A percentile compares a stretch with the other conserved stretches of the same genome.
Evolutionary conservation across 2,797 vertebrate genomes (phyloP).

Genomic region (Falco novaeseelandiae): DNA sequence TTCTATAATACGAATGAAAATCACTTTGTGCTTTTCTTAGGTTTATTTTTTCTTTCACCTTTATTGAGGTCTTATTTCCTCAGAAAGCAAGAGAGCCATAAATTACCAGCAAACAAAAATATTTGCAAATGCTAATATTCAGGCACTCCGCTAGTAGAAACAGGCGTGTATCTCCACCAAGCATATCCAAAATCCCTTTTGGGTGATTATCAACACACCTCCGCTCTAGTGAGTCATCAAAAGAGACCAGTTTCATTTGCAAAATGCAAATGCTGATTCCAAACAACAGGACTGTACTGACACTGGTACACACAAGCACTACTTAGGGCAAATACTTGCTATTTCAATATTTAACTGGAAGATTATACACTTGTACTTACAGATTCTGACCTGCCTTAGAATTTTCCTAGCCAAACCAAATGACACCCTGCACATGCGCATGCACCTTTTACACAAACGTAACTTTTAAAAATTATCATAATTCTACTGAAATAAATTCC

Average conservation of each 20-base stretch:
- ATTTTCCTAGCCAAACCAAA: not conserved
- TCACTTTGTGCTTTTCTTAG: not conserved
- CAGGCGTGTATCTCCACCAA: not conserved
- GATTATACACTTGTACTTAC: rapidly evolving
- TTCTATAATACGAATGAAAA: not conserved
- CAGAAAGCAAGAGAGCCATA: not conserved
- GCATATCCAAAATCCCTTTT: not conserved
- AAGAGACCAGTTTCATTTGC: not conserved
- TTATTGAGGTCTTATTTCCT: not conserved
- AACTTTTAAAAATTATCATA: not conserved
- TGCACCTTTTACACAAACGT: not conserved
- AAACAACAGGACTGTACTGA: not conserved
- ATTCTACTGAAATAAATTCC: not conserved
- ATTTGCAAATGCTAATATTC: not conserved
- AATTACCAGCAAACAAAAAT: not conserved
- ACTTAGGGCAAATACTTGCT: not conserved
- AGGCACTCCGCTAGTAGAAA: not conserved
- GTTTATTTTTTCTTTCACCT: not conserved
- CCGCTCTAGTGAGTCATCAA: not conserved
- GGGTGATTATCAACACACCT: not conserved
- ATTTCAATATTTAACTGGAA: not conserved
- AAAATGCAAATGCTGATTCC: not conserved
- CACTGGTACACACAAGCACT: not conserved
- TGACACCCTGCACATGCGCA: rapidly evolving
- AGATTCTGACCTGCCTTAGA: not conserved